phyloP scores from a whole-genome alignment of 1,140 invertebrate genomes.

The Dendrolimus punctatus region DNA sequence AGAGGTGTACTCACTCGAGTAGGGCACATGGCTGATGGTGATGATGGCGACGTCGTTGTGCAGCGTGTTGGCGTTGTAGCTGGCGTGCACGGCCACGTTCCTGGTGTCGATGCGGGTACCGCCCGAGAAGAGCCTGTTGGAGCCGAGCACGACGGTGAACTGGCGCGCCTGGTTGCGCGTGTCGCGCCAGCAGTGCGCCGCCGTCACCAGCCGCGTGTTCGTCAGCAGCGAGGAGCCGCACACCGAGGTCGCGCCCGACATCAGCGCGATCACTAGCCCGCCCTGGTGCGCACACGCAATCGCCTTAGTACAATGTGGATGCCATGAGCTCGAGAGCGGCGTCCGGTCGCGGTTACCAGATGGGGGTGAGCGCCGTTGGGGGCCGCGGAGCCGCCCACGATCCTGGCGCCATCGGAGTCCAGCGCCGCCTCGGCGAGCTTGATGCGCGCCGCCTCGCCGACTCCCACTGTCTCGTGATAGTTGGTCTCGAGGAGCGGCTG shows the following conservation, averaged over 20 bases:
- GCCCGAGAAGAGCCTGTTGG: conserved; percentile 21
- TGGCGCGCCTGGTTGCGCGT: conserved; percentile 17
- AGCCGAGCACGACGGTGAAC: conserved; percentile 17
- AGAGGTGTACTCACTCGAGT: conserved; percentile 15
- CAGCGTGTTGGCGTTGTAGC: conserved; percentile 14
- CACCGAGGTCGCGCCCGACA: conserved; percentile 18
- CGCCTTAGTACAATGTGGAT: neutral
- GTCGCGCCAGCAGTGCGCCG: conserved; percentile 25
- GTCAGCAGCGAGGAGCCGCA: conserved; percentile 25
- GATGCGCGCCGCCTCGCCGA: conserved; percentile 20
- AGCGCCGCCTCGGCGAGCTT: conserved; percentile 15
- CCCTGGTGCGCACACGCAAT: conserved; percentile 9
- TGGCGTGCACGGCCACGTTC: conserved; percentile 16
- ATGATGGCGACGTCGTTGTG: conserved; percentile 25
- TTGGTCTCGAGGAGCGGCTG: conserved; percentile 9
- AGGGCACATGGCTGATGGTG: conserved; percentile 11
- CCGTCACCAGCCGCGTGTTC: conserved; percentile 22
- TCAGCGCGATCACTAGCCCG: conserved; percentile 21
- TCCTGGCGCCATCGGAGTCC: conserved; percentile 21
- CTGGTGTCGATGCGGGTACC: conserved; percentile 17
- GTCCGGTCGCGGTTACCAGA: conserved; percentile 10
- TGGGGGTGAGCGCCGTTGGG: conserved; percentile 16
- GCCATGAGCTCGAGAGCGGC: neutral
- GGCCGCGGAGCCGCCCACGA: conserved; percentile 20
- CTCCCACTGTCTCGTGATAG: conserved; percentile 24